phyloP scores from a whole-genome alignment of 1,140 invertebrate species.

The Trichogramma pretiosum region DNA sequence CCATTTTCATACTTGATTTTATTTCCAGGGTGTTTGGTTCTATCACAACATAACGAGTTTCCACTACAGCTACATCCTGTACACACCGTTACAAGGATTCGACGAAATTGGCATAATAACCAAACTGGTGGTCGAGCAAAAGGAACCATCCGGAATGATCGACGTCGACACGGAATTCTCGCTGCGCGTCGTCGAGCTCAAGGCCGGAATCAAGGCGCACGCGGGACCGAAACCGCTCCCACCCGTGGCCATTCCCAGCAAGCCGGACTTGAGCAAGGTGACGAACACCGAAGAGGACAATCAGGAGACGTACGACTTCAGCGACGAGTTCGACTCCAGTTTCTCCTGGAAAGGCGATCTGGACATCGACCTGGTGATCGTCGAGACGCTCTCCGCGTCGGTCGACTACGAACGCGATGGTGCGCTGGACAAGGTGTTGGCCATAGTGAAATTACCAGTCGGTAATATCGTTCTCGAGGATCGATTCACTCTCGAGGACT shows the following conservation, averaged over 20 bases:
- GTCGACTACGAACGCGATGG: conserved; percentile 52
- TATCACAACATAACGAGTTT: conserved; percentile 61
- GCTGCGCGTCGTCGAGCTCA: conserved; percentile 55
- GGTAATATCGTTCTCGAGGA: conserved; percentile 48
- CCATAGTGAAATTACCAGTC: conserved; percentile 43
- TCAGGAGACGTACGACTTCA: conserved; percentile 34
- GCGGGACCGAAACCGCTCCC: conserved; percentile 32
- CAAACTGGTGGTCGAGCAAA: conserved; percentile 50
- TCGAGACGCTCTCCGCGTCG: conserved; percentile 42
- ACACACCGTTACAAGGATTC: conserved; percentile 63
- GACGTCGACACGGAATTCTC: conserved; percentile 62
- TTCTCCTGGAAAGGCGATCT: conserved; percentile 51
- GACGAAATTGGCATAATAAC: conserved; percentile 64
- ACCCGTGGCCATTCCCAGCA: conserved; percentile 24
- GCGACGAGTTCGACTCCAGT: conserved; percentile 38
- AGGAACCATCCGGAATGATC: conserved; percentile 32
- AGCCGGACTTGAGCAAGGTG: conserved; percentile 16
- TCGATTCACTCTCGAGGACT: conserved; percentile 45
- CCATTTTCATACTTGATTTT: no score
- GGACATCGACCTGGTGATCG: conserved; percentile 56
- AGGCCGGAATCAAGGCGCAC: conserved; percentile 40
- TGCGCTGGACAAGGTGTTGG: conserved; percentile 43
- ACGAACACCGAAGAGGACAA: conserved; percentile 22
- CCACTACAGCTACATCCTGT: conserved; percentile 66
- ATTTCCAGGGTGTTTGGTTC: conserved; percentile 58